Conservation (phyloP, 2,888 invertebrate species). For the Trichopria drosophilae region DNA sequence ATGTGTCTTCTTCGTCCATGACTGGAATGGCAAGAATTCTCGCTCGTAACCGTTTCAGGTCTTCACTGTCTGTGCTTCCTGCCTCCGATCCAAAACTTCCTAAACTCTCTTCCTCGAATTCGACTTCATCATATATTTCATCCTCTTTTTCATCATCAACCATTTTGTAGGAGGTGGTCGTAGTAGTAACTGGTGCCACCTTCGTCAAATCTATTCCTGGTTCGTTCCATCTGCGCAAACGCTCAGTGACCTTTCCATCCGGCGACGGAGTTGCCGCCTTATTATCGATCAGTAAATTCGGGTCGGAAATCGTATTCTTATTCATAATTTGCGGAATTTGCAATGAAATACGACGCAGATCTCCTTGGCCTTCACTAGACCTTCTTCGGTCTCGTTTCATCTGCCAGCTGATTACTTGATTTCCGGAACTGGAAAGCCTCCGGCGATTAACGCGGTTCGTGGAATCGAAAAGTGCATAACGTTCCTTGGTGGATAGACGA, state of each 20-base stretch:
- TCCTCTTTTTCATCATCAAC: constrained; percentile 30
- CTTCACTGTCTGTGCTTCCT: constrained; percentile 47
- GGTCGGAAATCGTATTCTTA: constrained; percentile 47
- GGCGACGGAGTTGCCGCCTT: constrained; percentile 24
- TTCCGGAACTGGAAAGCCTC: constrained; percentile 60
- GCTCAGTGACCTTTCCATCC: constrained; percentile 27
- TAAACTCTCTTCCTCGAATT: constrained; percentile 41
- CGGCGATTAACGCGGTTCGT: constrained; percentile 50
- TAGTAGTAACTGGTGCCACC: constrained; percentile 23
- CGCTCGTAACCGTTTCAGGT: constrained; percentile 48
- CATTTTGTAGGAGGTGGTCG: constrained; percentile 27
- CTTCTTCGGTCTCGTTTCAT: constrained; percentile 46
- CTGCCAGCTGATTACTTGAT: constrained; percentile 48
- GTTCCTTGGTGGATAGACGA: constrained; percentile 41
- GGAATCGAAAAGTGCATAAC: constrained; percentile 25
- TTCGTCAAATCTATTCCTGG: constrained; percentile 38
- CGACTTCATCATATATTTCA: constrained; percentile 23
- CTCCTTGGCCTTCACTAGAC: constrained; percentile 52
- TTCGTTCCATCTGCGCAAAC: constrained; percentile 45
- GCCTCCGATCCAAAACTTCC: constrained; percentile 46
- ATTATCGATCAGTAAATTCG: constrained; percentile 44
- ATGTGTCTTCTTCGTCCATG: constrained; percentile 52
- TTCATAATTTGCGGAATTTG: no score
- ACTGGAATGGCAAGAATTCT: constrained; percentile 49
- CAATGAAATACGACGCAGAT: no score